Base-by-base conservation (phyloP, 2,888 invertebrate species). In the Leistus spinibarbis region DNA sequence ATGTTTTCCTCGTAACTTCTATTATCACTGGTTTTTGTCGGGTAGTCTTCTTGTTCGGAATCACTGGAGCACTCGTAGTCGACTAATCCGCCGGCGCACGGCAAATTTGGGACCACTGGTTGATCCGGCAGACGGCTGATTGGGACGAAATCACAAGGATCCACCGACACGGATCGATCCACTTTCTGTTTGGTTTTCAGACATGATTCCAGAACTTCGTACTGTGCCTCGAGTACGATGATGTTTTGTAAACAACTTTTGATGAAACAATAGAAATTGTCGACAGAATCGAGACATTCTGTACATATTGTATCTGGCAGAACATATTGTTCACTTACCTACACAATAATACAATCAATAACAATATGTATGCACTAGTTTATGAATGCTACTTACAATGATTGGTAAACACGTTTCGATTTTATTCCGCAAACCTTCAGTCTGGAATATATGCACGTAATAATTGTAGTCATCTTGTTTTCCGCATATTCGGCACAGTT, bases 401-500 rank as follows among this genome's bases (percentile, higher is more conserved):
- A 86, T 84, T 53, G 86, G 85, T 74, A 86, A 80, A 79, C 85
- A 86, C 79, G 85, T 85, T 81, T 86, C 85, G 73, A 86, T 84
- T 79, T 85, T 85, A 77, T 82, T 80, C 77, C 82, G 83, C 62
- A 86, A 79, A 53, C 85, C 85, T 78, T 84, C 84, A 17, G 82
- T 84, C 78, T 82, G 82, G 79, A 85, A 85, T 76, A 86, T 85
- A 78, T 85, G 80, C 76, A 82, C 78, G 77, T 82, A 83, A n/a
- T n/a, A n/a, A n/a, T n/a, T n/a, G 57, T 78, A 76, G 70, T 78
- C 77, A 77, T 83, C 81, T 76, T 81, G 80, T 76, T 82, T 84
- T 70, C 84, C 84, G 79, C 86, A 86, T 79, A 84, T 83, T 78
- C 85, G 81, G 78, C 86, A 86, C 76, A 85, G 79, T 79, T 84